These are phyloP conservation scores for Microplitis manilae DNA, from an alignment of 2,888 invertebrate species.

Conservation along the genomic window DNA sequence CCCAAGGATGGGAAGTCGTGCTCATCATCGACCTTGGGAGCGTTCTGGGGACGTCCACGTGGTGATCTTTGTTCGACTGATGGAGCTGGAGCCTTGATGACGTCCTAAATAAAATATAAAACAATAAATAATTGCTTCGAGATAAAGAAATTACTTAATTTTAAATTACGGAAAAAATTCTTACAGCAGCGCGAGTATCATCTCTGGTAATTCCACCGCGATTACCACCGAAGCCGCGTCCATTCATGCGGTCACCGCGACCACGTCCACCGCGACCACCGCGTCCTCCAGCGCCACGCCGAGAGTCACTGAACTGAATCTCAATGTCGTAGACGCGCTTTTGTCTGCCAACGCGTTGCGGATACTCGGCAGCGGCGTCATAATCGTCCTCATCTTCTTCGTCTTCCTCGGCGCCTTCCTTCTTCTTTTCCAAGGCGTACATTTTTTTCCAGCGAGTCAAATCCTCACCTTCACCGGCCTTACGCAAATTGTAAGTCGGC, in stretches of 20 bases:
- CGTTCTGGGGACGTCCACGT: conserved; percentile 71
- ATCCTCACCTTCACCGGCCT: conserved; percentile 95
- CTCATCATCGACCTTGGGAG: conserved; percentile 95
- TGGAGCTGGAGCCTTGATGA: conserved; percentile 44
- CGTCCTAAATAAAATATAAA: conserved; percentile 42
- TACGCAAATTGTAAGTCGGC: conserved; percentile 91
- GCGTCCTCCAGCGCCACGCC: conserved; percentile 80
- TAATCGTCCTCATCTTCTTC: conserved; percentile 81
- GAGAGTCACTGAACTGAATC: conserved; percentile 87
- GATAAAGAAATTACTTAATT: neutral
- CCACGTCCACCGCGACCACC: conserved; percentile 78
- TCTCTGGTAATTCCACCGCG: conserved; percentile 62
- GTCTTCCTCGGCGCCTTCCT: conserved; percentile 78
- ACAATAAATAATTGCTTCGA: too few relatives aligned
- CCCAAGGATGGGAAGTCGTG: conserved; percentile 95
- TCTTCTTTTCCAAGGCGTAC: conserved; percentile 84
- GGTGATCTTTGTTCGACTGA: conserved; percentile 66
- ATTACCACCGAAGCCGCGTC: conserved; percentile 70
- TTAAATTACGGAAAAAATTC: conserved; percentile 34
- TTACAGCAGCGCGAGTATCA: conserved; percentile 65
- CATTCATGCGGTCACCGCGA: conserved; percentile 70
- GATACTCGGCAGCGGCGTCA: conserved; percentile 82
- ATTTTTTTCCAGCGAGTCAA: conserved; percentile 93
- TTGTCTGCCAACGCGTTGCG: conserved; percentile 89
- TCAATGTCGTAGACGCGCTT: conserved; percentile 90